These are phyloP conservation scores for Jaculus jaculus DNA, from an alignment of 2,113 vertebrate genomes.

Conservation along the genomic window DNA sequence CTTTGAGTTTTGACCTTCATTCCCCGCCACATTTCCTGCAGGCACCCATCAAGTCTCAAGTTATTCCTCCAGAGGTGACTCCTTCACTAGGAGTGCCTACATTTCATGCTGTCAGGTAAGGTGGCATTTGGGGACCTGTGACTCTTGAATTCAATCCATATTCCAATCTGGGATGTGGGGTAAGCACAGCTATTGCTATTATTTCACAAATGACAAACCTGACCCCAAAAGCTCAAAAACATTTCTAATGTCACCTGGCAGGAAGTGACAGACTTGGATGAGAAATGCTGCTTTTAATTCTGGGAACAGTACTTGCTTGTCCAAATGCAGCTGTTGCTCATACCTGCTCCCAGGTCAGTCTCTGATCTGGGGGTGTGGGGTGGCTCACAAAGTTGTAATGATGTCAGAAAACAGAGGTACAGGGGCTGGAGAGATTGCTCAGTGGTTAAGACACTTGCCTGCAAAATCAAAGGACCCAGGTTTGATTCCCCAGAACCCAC, in stretches of 20 bases:
- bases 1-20: not conserved
- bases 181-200: not conserved
- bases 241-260: not conserved
- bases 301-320: not conserved
- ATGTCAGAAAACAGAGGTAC: not conserved
- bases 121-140: not conserved
- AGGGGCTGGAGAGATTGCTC: not conserved
- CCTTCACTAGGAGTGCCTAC: not conserved
- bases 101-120: not conserved
- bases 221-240: not conserved
- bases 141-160: not conserved
- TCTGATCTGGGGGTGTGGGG: not conserved
- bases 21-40: not conserved
- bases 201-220: not conserved
- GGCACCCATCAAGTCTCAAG: not conserved
- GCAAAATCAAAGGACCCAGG: too few species aligned
- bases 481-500: too few species aligned
- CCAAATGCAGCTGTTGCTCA: not conserved
- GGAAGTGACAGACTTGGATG: not conserved
- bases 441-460: too few species aligned
- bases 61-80: not conserved
- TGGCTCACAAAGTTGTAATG: not conserved
- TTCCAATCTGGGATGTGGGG: too few species aligned
- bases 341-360: not conserved
- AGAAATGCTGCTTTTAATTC: conserved; percentile 1